Evolutionary conservation across 1,140 invertebrate genomes (phyloP), one percentile per base, ranked within the genome.

Genomic region (Drosophila aff.): DNA sequence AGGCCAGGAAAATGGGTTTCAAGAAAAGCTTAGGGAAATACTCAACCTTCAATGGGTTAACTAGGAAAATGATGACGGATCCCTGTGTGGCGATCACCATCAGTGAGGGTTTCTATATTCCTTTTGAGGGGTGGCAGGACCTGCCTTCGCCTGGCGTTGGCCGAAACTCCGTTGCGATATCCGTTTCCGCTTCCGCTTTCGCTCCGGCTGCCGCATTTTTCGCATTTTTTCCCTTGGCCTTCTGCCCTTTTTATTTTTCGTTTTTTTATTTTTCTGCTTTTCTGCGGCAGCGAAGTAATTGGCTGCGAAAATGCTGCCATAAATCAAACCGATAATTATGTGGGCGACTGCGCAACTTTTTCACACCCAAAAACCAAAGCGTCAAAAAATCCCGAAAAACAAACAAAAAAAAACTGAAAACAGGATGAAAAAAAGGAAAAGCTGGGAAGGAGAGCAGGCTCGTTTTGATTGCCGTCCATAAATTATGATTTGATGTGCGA

Each of bases 281-380:
- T 60, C 43, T 65, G 59, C 61, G 65, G 66, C 64, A 46, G 73
- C 80, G 83, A 87, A 77, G 84, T 89, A 89, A 89, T 89, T 89
- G 84, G 84, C 84, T 90, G 85, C 85, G 66, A 86, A 86, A 86
- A 86, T 82, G 81, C 86, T 85, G 81, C 75, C 85, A 89, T 89
- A 89, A 89, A 89, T 89, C 84, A 89, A 85, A 78, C 81, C 77
- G 84, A 89, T 89, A 90, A 89, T 89, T 89, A 89, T 89, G 84
- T 89, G 84, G 84, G 81, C 84, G 84, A 85, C 63, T 85, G 84
- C 67, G 80, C 62, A 76, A 77, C 74, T 68, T 77, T 75, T 77
- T 77, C 55, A 26, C 61, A 72, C 63, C 63, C 62, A 50, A 52
- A 69, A 49, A 21, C 23, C 41, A 46, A 47, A 52, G 31, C 40